Base-by-base conservation (phyloP, 2,113 vertebrate species). In the Choloepus hoffmanni region DNA sequence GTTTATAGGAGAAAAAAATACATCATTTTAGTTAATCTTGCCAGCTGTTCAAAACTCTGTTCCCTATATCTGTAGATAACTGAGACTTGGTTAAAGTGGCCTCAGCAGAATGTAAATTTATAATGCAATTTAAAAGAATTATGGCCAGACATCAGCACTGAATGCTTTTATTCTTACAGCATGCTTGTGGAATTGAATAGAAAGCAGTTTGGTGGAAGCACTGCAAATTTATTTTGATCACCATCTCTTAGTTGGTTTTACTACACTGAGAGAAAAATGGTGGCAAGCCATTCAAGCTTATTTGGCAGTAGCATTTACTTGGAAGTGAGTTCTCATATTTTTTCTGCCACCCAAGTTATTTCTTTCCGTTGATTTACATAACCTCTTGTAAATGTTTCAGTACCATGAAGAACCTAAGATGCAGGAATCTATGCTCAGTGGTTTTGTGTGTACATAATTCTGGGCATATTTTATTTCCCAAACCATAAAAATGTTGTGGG, bases 71-170 rank as follows among this genome's bases (percentile, higher is more conserved):
- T 95, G 53, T 79, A 87, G 67, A 94, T 92, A 94, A 92, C 60
- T 68, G 85, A 96, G 94, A 97, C 95, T 94, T 95, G 85, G 91
- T 97, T 96, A 95, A 96, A 97, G 96, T 94, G 73, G 85, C 65
- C 90, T 88, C 18, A 12, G 62, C 85, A 94, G 85, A 97, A 96
- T 89, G 95, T 92, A 96, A 97, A 97, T 88, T 89, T 96, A 90
- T 95, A 95, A 92, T 94, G 91, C 95, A 94, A 97, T 97, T 97
- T 92, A 23, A 79, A 92, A 90, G 83, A 97, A 96, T 96, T 92
- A 90, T 78, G 73, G 82, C 67, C 73, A 89, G 88, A 85, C 82
- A 95, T 92, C 73, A 95, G 85, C 91, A 77, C 67, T 90, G 78
- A 96, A 89, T 95, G 92, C 90, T 89, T 97, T 89, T 84, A 67